Percentiles rank a stretch among this genome's conserved stretches.
Conservation (phyloP, 1,140 invertebrate species). For the Nymphalis io region DNA sequence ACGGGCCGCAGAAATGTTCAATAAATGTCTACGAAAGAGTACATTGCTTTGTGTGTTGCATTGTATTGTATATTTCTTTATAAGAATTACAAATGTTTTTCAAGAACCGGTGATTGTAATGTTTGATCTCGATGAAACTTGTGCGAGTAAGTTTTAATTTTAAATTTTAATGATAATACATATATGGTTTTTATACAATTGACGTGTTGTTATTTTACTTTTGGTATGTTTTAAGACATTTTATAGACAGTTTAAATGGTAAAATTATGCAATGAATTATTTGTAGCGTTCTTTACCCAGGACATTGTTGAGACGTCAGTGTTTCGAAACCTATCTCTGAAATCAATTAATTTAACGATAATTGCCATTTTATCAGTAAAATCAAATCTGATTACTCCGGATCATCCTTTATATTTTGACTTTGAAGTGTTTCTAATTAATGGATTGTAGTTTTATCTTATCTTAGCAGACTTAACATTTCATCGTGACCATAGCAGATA, state of each 20-base stretch:
- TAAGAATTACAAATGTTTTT: conserved; percentile 30
- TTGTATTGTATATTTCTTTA: conserved; percentile 35
- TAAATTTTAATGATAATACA: conserved; percentile 74
- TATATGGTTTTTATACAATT: conserved; percentile 77
- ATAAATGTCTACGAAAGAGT: conserved; percentile 14
- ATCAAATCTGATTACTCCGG: neutral
- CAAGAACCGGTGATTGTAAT: conserved; percentile 31
- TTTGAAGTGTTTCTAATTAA: neutral
- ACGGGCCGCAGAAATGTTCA: conserved; percentile 14
- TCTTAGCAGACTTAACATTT: too few relatives aligned
- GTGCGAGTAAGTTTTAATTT: conserved; percentile 71
- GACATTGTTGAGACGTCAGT: too few relatives aligned
- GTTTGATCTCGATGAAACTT: conserved; percentile 49
- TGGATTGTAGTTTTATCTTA: neutral
- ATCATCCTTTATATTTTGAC: neutral
- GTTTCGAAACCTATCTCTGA: neutral
- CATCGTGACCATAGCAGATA: too few relatives aligned
- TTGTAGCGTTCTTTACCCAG: too few relatives aligned
- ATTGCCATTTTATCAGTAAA: conserved; percentile 13
- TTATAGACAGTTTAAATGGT: too few relatives aligned
- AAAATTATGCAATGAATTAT: too few relatives aligned
- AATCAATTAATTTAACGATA: conserved; percentile 6
- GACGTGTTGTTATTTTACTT: conserved; percentile 43
- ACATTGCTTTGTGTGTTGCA: conserved; percentile 43
- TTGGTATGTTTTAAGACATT: neutral